These are phyloP conservation scores for Agelastica alni DNA, from an alignment of 2,888 invertebrate species.

Conservation along the genomic window DNA sequence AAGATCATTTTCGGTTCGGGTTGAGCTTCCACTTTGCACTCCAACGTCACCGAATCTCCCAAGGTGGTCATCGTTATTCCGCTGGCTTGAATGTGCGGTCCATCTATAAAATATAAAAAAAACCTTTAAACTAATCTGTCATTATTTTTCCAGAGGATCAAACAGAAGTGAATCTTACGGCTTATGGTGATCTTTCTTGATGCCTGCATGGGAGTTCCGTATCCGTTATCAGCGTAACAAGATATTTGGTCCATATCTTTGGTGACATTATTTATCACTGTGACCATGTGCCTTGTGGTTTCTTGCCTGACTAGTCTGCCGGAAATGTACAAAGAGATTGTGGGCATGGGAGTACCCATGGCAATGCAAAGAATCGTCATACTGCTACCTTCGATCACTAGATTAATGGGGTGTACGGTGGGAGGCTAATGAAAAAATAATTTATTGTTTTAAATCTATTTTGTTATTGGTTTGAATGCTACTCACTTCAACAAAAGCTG, in stretches of 20 bases:
- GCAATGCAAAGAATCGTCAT: conserved; percentile 87
- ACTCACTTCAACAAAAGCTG: conserved; percentile 80
- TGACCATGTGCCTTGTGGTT: conserved; percentile 82
- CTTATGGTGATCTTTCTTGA: conserved; percentile 79
- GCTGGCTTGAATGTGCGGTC: conserved; percentile 75
- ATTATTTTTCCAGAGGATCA: no score
- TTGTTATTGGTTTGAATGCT: conserved; percentile 18
- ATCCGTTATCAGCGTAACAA: conserved; percentile 87
- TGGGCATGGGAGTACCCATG: conserved; percentile 83
- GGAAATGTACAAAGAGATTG: conserved; percentile 80
- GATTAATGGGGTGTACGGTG: conserved; percentile 80
- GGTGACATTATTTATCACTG: conserved; percentile 83
- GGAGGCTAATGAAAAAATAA: conserved; percentile 65
- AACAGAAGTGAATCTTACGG: conserved; percentile 77
- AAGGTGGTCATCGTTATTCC: conserved; percentile 77
- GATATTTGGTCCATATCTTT: conserved; percentile 85
- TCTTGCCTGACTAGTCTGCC: conserved; percentile 81
- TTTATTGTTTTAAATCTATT: neutral
- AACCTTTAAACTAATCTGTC: no score
- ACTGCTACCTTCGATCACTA: conserved; percentile 81
- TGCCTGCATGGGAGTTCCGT: conserved; percentile 85
- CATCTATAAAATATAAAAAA: conserved; percentile 60
- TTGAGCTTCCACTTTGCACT: conserved; percentile 77
- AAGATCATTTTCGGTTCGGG: conserved; percentile 82
- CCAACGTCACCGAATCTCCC: conserved; percentile 76